Evolutionary conservation across 2,797 vertebrate species (phyloP).

Genomic region (Danio kyathit): DNA sequence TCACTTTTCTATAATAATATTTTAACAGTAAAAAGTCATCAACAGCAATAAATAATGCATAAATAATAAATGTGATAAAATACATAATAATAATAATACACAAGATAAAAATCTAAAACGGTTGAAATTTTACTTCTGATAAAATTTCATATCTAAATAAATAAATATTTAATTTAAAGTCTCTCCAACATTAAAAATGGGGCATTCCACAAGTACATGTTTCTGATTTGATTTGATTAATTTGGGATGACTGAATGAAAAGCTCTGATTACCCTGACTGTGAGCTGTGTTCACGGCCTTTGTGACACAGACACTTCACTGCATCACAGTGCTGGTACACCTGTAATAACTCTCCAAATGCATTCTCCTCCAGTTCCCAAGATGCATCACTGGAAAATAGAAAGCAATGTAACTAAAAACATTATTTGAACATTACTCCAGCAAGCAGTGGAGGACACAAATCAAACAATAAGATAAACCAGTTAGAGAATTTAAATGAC

Average conservation of each 20-base stretch:
- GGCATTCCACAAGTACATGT: too few relatives aligned
- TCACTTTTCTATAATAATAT: too few relatives aligned
- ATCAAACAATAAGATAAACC: neutral
- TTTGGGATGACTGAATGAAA: neutral
- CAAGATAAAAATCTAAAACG: too few relatives aligned
- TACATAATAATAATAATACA: too few relatives aligned
- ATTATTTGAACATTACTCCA: neutral
- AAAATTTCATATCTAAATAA: too few relatives aligned
- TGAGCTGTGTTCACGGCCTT: constrained; percentile 84
- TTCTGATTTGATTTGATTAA: neutral
- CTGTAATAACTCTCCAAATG: constrained; percentile 90
- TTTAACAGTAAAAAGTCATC: too few relatives aligned
- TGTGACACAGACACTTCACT: constrained; percentile 79
- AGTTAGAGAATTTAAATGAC: neutral
- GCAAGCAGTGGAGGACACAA: neutral
- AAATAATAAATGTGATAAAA: too few relatives aligned
- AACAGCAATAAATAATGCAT: too few relatives aligned
- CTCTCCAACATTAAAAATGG: too few relatives aligned
- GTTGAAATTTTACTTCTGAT: too few relatives aligned
- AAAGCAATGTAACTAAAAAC: neutral
- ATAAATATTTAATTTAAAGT: too few relatives aligned
- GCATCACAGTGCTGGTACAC: constrained; percentile 88
- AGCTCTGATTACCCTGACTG: constrained; percentile 70
- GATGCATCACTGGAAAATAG: constrained; percentile 89
- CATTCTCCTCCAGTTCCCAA: constrained; percentile 96